Conservation (phyloP, 2,797 vertebrate genomes). For the Periophthalmus magnuspinnatus region DNA sequence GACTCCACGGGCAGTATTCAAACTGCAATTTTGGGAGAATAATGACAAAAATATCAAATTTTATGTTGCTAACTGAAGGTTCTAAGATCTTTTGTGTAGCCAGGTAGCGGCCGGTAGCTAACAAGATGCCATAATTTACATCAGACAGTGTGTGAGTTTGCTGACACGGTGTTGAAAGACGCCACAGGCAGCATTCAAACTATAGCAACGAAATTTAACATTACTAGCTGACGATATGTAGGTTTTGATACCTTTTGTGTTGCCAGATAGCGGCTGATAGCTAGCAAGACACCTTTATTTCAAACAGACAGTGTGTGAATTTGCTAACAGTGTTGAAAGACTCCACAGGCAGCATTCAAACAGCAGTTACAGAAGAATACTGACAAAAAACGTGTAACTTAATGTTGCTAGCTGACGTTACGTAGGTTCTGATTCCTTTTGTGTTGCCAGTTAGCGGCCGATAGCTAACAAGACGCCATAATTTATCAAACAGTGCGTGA, state of each 20-base stretch:
- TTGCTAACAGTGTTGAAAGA: no score
- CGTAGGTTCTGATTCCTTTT: constrained; percentile 4
- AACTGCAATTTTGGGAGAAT: constrained; percentile 27
- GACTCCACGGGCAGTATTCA: constrained; percentile 8
- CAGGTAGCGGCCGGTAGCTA: constrained; percentile 13
- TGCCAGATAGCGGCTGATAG: no score
- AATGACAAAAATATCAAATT: constrained; percentile 21
- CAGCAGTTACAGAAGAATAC: constrained; percentile 29
- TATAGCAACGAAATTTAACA: no score
- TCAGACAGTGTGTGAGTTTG: constrained; percentile 18
- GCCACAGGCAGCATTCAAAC: no score
- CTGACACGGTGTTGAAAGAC: no score
- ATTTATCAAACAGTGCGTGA: constrained; percentile 29
- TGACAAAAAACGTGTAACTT: constrained; percentile 20
- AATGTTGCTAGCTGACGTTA: not conserved
- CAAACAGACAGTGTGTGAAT: no score
- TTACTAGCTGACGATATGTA: no score
- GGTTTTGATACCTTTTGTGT: no score
- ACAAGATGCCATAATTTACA: constrained; percentile 48
- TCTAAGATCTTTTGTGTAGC: constrained; percentile 14
- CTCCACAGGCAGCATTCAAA: no score
- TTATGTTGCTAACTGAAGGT: not conserved
- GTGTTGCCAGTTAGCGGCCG: constrained; percentile 13
- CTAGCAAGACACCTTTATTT: no score
- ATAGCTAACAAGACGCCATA: constrained; percentile 39